Evolutionary conservation across 37 sponge, comb jelly and placozoan species (phyloP).

Genomic region (Haliclona indistincta): DNA sequence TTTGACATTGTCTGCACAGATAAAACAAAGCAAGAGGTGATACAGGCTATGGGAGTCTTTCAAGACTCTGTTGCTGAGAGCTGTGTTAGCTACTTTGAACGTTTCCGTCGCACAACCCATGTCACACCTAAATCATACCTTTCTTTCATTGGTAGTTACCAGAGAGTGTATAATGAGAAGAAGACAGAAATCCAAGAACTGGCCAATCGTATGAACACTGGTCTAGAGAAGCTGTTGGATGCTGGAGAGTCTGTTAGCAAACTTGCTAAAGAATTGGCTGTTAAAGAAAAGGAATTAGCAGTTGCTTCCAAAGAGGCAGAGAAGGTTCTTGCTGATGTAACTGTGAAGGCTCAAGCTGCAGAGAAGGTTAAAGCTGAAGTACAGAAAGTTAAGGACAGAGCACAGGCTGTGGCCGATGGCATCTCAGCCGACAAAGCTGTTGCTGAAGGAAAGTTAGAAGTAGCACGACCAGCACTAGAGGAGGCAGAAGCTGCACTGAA

Average conservation of each 20-base stretch:
- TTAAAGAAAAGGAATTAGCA: slow-evolving; percentile 95
- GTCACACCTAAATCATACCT: slow-evolving; percentile 99
- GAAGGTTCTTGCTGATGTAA: slow-evolving; percentile 93
- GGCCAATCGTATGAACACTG: slow-evolving; percentile 93
- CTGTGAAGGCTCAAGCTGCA: slow-evolving; percentile 95
- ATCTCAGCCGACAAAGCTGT: slow-evolving; percentile 91
- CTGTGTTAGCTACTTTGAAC: slow-evolving; percentile 93
- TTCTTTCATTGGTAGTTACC: slow-evolving; percentile 94
- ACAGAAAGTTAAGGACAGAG: slow-evolving; percentile 98
- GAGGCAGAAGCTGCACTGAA: slow-evolving; percentile 98
- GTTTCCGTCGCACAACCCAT: slow-evolving; percentile 94
- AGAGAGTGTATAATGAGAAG: slow-evolving; percentile 86
- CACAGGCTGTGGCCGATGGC: slow-evolving; percentile 94
- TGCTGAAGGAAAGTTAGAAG: slow-evolving; percentile 90
- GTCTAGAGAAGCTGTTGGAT: slow-evolving; percentile 95
- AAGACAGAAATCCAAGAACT: slow-evolving; percentile 78
- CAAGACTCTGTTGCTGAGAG: slow-evolving; percentile 98
- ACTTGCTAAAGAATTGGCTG: slow-evolving; percentile 90
- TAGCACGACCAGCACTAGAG: slow-evolving; percentile 93
- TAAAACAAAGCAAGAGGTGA: slow-evolving; percentile 87
- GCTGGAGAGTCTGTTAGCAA: slow-evolving; percentile 87
- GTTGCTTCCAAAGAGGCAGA: slow-evolving; percentile 92
- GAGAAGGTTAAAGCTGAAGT: slow-evolving; percentile 98
- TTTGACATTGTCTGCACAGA: slow-evolving; percentile 85
- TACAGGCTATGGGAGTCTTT: slow-evolving; percentile 94